Conservation (phyloP, 1,140 invertebrate species). For the Forficula auricularia region DNA sequence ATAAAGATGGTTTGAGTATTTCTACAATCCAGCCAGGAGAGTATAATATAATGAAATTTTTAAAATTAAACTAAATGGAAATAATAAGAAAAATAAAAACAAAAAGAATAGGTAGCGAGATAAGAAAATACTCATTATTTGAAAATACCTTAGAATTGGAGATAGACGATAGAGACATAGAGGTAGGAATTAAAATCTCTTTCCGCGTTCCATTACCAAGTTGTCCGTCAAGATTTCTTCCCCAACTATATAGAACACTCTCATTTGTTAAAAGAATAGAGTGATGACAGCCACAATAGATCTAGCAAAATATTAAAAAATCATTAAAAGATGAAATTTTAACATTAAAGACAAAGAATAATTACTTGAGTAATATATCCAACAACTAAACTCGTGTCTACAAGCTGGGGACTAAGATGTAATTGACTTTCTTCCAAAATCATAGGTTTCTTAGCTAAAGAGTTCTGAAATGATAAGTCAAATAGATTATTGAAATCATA, state of each 20-base stretch:
- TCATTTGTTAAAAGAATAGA: slow-evolving; percentile 42
- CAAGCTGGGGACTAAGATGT: slow-evolving; percentile 35
- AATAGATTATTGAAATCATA: no score
- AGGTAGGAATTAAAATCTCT: slow-evolving; percentile 27
- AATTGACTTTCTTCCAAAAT: slow-evolving; percentile 22
- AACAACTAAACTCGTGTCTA: slow-evolving; percentile 37
- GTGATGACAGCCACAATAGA: slow-evolving; percentile 49
- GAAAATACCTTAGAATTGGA: not conserved
- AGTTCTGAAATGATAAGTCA: no score
- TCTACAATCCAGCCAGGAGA: no score
- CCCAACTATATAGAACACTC: slow-evolving; percentile 49
- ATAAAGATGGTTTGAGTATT: no score
- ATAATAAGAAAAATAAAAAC: no score
- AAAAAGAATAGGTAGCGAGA: no score
- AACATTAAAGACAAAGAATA: slow-evolving; percentile 3
- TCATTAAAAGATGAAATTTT: not conserved
- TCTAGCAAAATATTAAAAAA: slow-evolving; percentile 22
- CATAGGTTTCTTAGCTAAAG: no score
- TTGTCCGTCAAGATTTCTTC: slow-evolving; percentile 50
- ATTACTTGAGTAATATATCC: slow-evolving; percentile 36
- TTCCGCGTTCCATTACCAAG: slow-evolving; percentile 40
- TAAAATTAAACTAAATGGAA: slow-evolving; percentile 10
- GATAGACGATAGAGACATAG: slow-evolving; percentile 5
- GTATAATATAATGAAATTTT: slow-evolving; percentile 4
- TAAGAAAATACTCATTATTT: not conserved